Conservation (phyloP, 2,888 invertebrate species). For the Tetragonula carbonaria region DNA sequence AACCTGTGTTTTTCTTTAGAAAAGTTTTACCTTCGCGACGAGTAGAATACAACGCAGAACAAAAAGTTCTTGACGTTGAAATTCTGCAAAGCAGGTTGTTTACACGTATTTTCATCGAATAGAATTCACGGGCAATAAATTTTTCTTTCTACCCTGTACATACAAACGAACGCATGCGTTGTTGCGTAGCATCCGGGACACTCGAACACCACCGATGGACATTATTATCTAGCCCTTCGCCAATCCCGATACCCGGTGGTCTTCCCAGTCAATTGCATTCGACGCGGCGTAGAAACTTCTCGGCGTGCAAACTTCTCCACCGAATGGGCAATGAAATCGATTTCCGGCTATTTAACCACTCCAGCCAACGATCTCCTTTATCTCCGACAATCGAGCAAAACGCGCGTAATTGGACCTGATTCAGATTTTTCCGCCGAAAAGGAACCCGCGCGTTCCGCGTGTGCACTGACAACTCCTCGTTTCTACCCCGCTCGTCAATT, state of each 20-base stretch:
- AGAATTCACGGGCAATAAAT: too few relatives aligned
- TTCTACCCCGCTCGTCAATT: background rate
- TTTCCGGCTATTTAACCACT: conserved; percentile 39
- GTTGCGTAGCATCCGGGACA: background rate
- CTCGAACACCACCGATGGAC: background rate
- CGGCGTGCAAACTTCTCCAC: conserved; percentile 20
- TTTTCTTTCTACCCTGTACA: too few relatives aligned
- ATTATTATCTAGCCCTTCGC: background rate
- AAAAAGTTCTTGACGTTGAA: too few relatives aligned
- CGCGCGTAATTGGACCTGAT: conserved; percentile 46
- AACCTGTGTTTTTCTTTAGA: too few relatives aligned
- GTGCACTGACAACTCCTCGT: conserved; percentile 23
- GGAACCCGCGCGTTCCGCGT: conserved; percentile 19
- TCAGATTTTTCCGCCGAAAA: conserved; percentile 17
- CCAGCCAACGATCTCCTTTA: conserved; percentile 29
- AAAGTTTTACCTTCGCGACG: too few relatives aligned
- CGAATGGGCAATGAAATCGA: conserved; percentile 11
- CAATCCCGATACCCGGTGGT: background rate
- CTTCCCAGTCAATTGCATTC: conserved; percentile 6
- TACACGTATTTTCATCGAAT: too few relatives aligned
- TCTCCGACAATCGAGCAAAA: conserved; percentile 26
- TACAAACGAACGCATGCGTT: too few relatives aligned
- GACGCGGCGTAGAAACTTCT: background rate
- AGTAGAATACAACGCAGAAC: too few relatives aligned
- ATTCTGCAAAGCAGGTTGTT: too few relatives aligned